Evolutionary conservation across 2,888 invertebrate species (phyloP).

Genomic region (Hyalella azteca): DNA sequence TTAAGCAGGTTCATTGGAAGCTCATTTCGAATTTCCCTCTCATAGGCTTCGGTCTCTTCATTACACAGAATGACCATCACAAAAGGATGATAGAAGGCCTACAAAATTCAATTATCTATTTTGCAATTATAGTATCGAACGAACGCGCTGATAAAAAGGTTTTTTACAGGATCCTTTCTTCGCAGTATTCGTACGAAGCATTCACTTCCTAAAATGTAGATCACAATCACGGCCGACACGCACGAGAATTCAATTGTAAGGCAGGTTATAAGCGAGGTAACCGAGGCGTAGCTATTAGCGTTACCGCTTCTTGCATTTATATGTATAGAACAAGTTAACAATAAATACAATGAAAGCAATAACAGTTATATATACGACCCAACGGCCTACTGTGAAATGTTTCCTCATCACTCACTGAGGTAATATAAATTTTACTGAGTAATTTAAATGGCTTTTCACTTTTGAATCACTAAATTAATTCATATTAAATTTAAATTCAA

Average conservation of each 20-base stretch:
- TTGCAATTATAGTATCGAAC: conserved; percentile 35
- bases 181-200: neutral
- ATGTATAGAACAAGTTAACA: no score
- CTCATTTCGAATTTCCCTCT: conserved; percentile 35
- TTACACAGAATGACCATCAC: conserved; percentile 36
- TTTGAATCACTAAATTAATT: no score
- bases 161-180: neutral
- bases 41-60: conserved; percentile 35
- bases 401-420: no score
- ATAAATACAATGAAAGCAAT: no score
- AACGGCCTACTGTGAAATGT: no score
- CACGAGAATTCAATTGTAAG: conserved; percentile 5
- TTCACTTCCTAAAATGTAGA: neutral
- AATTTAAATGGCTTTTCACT: no score
- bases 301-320: no score
- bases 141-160: neutral
- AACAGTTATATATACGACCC: no score
- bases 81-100: conserved; percentile 40
- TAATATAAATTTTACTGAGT: no score
- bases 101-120: conserved; percentile 40
- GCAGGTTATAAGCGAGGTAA: no score
- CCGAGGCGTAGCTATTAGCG: no score
- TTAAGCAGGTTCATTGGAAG: conserved; percentile 12
- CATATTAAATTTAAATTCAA: no score
- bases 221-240: neutral